Evolutionary conservation across 2,888 invertebrate species (phyloP), one percentile per base, ranked within the genome.

Genomic region (Nemoura dubitans): DNA sequence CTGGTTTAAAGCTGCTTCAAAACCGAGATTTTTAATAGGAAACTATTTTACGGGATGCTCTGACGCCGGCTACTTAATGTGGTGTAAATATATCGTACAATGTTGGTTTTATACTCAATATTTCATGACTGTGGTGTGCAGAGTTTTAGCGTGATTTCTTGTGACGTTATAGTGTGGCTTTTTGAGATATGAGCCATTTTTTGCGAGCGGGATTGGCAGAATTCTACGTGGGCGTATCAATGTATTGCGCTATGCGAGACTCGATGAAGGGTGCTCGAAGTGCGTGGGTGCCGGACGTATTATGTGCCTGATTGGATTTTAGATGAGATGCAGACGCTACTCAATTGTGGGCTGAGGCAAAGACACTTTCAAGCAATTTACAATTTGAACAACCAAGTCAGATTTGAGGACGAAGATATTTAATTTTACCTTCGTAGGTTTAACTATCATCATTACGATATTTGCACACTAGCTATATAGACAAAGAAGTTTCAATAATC

Each of bases 61-160:
- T 87, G 87, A 87, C 85, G 87, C 81, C 76, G 85, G 59, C 83
- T 80, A 76, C 26, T 42, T 85, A 87, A 87, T 87, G 87, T 82
- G 85, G 82, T 76, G 87, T 85, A 85, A 85, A 87, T 85, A 85
- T 87, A 76, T 21, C 27, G 28, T 36, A 21, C 36, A 83, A 14
- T 30, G n/a, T 82, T 36, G 10, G n/a, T 30, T n/a, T n/a, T 82
- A 30, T 82, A 76, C 36, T 36, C 5, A 36, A 36, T 3, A 10
- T 36, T 36, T 36, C 36, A 36, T 36, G 36, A 16, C 76, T 21
- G 76, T 76, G 76, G 21, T 59, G 3, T 36, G n/a, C n/a, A 36
- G 21, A 59, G 59, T 59, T 59, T 59, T 59, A 3, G 59, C 59
- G 59, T 59, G 21, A 7, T 59, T 59, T 59, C 21, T 59, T 59